Base-by-base conservation (phyloP, 2,113 vertebrate genomes). In the Daubentonia madagascariensis region DNA sequence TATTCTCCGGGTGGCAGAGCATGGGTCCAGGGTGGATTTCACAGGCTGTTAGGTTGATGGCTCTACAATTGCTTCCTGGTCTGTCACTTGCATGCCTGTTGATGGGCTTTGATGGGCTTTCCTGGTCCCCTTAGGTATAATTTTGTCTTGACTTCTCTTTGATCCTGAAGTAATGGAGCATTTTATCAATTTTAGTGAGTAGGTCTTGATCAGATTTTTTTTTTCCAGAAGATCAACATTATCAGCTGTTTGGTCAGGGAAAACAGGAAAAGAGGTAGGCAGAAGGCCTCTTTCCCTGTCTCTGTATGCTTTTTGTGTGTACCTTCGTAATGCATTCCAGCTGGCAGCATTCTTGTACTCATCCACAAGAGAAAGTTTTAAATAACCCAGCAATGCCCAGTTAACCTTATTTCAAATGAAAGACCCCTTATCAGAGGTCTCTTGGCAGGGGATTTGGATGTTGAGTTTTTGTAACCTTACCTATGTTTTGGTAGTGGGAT, bases 101-200 rank as follows among this genome's bases (percentile, higher is more conserved):
- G 95, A 97, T 97, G 73, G 96, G 95, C 96, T 97, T 96, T 87
- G 76, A 35, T 88, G 87, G 87, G 48, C 72, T 95, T 70, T 93
- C 91, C 96, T 75, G 30, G 50, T 91, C 81, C 96, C 85, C 92
- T 95, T 98, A 91, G 76, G 90, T 94, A 68, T 95, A 96, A 97
- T 98, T 98, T 97, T 98, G 96, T 96, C 95, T 97, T 97, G 96
- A 97, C 95, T 98, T 93, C 88, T 94, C 95, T 98, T 98, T 98
- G 97, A 98, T 97, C 97, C 86, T 94, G 57, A 97, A 52, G 97
- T 98, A 98, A 98, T 98, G 92, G 94, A 90, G 97, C 96, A 95
- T 98, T 98, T 98, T 96, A 98, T 98, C 97, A 98, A 98, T 98
- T 98, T 95, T 81, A 89, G 76, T 93, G 94, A 97, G 91, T 94